phyloP scores from a whole-genome alignment of 2,113 vertebrate genomes.

The Rhineura floridana region DNA sequence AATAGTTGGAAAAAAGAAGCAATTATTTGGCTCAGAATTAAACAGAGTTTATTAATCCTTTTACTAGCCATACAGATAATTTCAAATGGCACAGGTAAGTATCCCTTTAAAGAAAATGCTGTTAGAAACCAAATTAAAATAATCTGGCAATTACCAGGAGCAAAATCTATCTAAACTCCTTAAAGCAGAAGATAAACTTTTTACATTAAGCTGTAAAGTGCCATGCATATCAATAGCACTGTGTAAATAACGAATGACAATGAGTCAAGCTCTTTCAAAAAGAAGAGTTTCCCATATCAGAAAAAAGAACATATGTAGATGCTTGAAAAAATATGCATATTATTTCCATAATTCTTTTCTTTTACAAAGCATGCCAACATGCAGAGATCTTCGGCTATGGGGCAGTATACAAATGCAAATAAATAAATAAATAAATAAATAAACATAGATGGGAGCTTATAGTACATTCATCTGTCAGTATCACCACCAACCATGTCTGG shows the following conservation, averaged over 20 bases:
- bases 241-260: not conserved
- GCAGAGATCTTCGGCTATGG: not conserved
- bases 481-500: accelerated
- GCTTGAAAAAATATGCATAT: not conserved
- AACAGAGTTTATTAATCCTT: not conserved
- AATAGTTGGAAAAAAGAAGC: no score
- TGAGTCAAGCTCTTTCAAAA: not conserved
- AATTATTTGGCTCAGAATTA: not conserved
- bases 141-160: not conserved
- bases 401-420: no score
- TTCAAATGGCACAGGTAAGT: not conserved
- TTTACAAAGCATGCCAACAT: not conserved
- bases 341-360: not conserved
- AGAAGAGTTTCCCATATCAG: not conserved
- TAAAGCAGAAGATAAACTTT: not conserved
- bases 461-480: not conserved
- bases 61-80: not conserved
- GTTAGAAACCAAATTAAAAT: not conserved
- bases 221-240: not conserved
- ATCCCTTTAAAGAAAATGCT: not conserved
- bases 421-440: no score
- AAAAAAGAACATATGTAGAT: not conserved
- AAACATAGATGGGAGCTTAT: no score
- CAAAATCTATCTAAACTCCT: not conserved
- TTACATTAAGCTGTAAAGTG: not conserved